Percentiles rank a stretch among this genome's conserved stretches.
Evolutionary conservation across 2,888 invertebrate genomes (phyloP).

Genomic region (Agrilus biguttatus): DNA sequence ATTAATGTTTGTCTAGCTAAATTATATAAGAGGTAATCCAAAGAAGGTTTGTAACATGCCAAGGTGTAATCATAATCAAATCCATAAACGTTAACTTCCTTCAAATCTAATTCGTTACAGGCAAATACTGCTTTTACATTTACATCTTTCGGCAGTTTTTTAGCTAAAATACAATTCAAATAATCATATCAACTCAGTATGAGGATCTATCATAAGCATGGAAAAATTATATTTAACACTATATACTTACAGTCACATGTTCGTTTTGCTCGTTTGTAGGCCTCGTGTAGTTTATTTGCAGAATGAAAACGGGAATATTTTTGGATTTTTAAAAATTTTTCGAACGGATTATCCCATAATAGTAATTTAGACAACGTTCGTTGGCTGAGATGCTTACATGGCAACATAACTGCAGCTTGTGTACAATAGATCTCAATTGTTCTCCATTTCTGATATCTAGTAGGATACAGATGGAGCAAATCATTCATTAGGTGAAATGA

Average conservation of each 20-base stretch:
- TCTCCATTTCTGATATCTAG: no score
- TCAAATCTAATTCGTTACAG: slow-evolving; percentile 86
- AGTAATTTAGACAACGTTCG: no score
- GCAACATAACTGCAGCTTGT: no score
- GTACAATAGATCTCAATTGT: no score
- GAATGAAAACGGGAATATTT: slow-evolving; percentile 16
- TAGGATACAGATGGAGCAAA: no score
- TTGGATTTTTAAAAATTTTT: background rate
- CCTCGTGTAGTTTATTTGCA: slow-evolving; percentile 30
- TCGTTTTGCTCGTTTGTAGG: slow-evolving; percentile 49
- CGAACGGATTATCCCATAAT: no score
- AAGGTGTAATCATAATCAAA: slow-evolving; percentile 98
- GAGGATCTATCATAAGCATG: background rate
- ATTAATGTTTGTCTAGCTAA: slow-evolving; percentile 77
- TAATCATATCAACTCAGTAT: background rate
- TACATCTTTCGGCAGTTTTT: slow-evolving; percentile 76
- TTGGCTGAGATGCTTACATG: no score
- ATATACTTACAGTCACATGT: slow-evolving; percentile 57
- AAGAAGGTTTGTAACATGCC: slow-evolving; percentile 81
- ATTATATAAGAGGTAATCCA: slow-evolving; percentile 83
- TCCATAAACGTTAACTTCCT: slow-evolving; percentile 86
- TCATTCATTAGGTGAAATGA: no score
- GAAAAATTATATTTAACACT: background rate
- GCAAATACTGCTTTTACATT: slow-evolving; percentile 84
- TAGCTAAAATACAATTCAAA: slow-evolving; percentile 43